Conservation (phyloP, 2,888 invertebrate genomes). For the Hedya salicella region DNA sequence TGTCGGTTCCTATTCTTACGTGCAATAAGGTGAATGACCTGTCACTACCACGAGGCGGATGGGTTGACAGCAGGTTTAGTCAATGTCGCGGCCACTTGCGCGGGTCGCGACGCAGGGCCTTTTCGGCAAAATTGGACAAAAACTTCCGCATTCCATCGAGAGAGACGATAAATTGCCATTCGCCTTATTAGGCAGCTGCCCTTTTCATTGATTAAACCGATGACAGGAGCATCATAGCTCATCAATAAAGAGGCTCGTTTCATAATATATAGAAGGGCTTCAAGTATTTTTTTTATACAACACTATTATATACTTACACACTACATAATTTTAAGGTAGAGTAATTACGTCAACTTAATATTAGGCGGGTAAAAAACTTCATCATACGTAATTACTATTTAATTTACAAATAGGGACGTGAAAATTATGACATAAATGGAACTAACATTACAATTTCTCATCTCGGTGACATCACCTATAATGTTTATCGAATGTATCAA, state of each 20-base stretch:
- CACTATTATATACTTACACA: no score
- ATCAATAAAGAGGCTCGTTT: slow-evolving; percentile 10
- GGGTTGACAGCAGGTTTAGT: slow-evolving; percentile 37
- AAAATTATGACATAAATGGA: no score
- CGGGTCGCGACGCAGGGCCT: slow-evolving; percentile 27
- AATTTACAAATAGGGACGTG: no score
- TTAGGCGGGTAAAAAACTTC: no score
- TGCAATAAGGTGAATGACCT: slow-evolving; percentile 50
- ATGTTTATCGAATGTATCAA: slow-evolving; percentile 1
- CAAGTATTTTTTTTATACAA: slow-evolving; percentile 12
- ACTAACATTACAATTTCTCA: slow-evolving; percentile 13
- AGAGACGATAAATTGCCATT: slow-evolving; percentile 35
- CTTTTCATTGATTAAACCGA: slow-evolving; percentile 37
- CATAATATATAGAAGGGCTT: slow-evolving; percentile 3
- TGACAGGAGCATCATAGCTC: slow-evolving; percentile 17
- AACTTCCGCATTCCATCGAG: slow-evolving; percentile 40
- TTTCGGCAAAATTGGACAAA: slow-evolving; percentile 36
- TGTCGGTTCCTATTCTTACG: slow-evolving; percentile 41
- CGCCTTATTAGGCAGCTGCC: slow-evolving; percentile 34
- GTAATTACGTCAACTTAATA: no score
- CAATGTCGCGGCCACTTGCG: slow-evolving; percentile 42
- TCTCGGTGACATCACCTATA: slow-evolving; percentile 33
- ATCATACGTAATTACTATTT: no score
- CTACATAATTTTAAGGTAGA: no score
- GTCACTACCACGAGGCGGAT: slow-evolving; percentile 48